These are phyloP conservation scores for Eupithecia subumbrata DNA, from an alignment of 2,888 invertebrate species.

Conservation along the genomic window DNA sequence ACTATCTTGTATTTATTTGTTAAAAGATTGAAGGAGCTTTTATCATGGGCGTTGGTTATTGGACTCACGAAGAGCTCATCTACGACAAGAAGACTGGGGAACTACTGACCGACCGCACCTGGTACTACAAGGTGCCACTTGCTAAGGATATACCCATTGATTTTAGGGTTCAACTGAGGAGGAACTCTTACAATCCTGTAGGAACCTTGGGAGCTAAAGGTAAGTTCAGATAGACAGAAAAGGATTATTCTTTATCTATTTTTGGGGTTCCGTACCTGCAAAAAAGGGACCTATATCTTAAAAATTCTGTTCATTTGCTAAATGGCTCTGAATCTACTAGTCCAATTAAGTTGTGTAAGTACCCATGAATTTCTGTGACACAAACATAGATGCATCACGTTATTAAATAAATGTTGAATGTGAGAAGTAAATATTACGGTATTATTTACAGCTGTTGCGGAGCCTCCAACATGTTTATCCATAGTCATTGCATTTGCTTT, in stretches of 20 bases:
- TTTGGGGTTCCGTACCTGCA: no score
- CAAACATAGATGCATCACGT: background rate
- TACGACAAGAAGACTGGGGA: slow-evolving; percentile 87
- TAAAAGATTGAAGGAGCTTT: slow-evolving; percentile 89
- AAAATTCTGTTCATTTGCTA: no score
- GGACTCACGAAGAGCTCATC: slow-evolving; percentile 88
- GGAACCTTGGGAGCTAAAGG: slow-evolving; percentile 64
- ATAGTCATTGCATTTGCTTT: slow-evolving; percentile 84
- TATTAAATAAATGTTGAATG: background rate
- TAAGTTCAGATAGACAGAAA: slow-evolving; percentile 43
- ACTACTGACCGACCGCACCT: slow-evolving; percentile 89
- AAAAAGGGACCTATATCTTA: no score
- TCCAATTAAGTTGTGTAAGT: no score
- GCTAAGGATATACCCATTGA: slow-evolving; percentile 91
- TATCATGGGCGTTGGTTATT: slow-evolving; percentile 89
- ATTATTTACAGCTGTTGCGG: slow-evolving; percentile 72
- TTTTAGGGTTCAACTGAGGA: slow-evolving; percentile 87
- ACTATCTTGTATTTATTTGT: background rate
- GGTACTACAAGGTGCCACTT: slow-evolving; percentile 90
- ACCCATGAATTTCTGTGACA: no score
- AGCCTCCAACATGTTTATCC: slow-evolving; percentile 79
- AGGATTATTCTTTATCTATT: no score
- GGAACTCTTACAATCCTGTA: slow-evolving; percentile 87
- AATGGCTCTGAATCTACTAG: no score
- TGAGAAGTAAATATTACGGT: background rate